Base-by-base conservation (phyloP, 2,888 invertebrate species). In the Agonopterix heracliana region DNA sequence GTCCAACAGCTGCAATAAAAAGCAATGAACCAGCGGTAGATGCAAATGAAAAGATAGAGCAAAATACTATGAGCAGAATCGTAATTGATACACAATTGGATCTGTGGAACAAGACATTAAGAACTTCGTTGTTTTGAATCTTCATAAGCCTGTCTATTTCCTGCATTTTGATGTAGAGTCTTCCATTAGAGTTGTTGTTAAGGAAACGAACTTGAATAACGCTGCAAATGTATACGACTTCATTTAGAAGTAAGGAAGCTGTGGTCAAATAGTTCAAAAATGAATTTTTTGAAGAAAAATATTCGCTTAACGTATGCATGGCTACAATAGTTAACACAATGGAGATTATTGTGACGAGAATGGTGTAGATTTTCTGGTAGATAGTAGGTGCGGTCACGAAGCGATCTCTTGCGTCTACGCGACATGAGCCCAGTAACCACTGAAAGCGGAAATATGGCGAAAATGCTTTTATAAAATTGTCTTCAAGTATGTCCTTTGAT, bases 61-160 rank as follows among this genome's bases (percentile, higher is more conserved):
- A 34, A 17, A 55, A 46, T 46, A 44, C 7, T 7, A 68, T 2
- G 1, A 47, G 12, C 3, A 12, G 12, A 41, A 41, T 2, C 11
- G 11, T n/a, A 8, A 41, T 41, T 11, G 41, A 11, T 8, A 12
- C 8, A 11, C 2, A 41, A 8, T 41, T 41, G 2, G 8, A n/a
- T 11, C 41, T 11, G 41, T 41, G 4, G 11, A 4, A 12, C 8
- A 41, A 8, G 12, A 11, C 41, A 41, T 41, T 41, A 36, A 36
- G 3, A 36, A 10, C 46, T 36, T 36, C 3, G 41, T 64, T 72
- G 5, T 63, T 60, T 11, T 76, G 59, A 14, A 80, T 56, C 34
- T 67, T 69, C 71, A 83, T 71, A 1, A 68, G 49, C 11, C 75
- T 66, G 46, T 84, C 80, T 3, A 82, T 65, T 53, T 72, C 61